Evolutionary conservation across 1,140 invertebrate species (phyloP), one percentile per base, ranked within the genome.

Genomic region (Lordiphosa mommai): DNA sequence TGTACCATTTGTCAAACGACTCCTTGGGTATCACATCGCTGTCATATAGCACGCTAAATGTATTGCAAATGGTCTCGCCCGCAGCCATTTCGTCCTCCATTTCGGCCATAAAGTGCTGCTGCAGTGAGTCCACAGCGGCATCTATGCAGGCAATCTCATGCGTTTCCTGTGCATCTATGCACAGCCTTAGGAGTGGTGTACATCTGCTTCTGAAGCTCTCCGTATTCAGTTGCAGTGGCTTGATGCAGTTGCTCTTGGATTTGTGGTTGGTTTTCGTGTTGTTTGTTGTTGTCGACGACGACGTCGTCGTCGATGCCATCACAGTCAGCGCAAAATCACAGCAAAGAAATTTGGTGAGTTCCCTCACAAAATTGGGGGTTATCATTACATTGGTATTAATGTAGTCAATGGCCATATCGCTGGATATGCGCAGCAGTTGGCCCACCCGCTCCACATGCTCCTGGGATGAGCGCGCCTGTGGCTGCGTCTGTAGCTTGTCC

Each of bases 331-430:
- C 76, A 46, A 72, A 86, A 67, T 88, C 86, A 70, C 86, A 88
- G 74, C 86, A 88, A 13, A 88, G 65, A 29, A 72, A 86, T 69
- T 70, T 77, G 6, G 86, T 88, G 27, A 88, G 72, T 32, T 71
- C 67, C 14, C 74, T 53, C 32, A 88, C 64, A 58, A 88, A 88
- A 30, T 67, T 59, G 9, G 37, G 57, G 32, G 69, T 85, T 43
- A 88, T 72, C 51, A 61, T 48, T 38, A 88, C 86, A 61, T 88
- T 88, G 14, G 86, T 88, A 48, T 76, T 88, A 5, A 88, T 88
- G 36, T 88, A 88, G 29, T 88, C 86, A 20, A 88, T 85, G 41
- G 82, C 82, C 49, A 82, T 71, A 41, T 88, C 77, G 10, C 64
- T 71, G 4, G 73, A 74, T 13, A 46, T 12, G 1, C 58, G 68